phyloP scores from a whole-genome alignment of 2,113 vertebrate species.

The Entomyzon cyanotis region DNA sequence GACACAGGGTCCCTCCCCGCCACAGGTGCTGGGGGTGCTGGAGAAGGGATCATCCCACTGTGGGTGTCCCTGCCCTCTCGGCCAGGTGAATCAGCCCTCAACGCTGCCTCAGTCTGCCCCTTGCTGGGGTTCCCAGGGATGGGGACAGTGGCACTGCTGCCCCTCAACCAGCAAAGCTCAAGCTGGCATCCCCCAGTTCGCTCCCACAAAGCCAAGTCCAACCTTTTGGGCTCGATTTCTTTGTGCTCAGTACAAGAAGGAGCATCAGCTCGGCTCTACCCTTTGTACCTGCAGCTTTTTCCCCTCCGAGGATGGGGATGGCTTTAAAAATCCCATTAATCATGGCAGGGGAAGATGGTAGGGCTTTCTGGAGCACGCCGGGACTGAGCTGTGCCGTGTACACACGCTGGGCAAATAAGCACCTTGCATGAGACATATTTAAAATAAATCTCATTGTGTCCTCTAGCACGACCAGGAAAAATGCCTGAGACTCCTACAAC shows the following conservation, averaged over 20 bases:
- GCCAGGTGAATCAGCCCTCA: not conserved
- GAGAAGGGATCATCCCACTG: not conserved
- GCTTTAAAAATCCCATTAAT: constrained; percentile 7
- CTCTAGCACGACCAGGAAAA: not conserved
- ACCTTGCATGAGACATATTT: constrained; percentile 24
- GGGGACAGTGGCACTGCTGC: rapidly evolving
- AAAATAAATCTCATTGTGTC: constrained; percentile 26
- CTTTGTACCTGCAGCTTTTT: not conserved
- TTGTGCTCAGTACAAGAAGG: not conserved
- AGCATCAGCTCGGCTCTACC: not conserved
- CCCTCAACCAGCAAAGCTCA: not conserved
- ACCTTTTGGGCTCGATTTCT: not conserved
- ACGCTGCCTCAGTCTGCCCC: not conserved
- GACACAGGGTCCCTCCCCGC: not conserved
- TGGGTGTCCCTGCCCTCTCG: rapidly evolving
- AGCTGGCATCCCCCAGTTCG: rapidly evolving
- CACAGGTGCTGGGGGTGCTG: not conserved
- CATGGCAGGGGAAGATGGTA: not conserved
- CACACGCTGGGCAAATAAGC: constrained; percentile 34
- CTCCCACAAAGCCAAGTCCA: not conserved
- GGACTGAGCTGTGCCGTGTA: not conserved
- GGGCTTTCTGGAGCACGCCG: not conserved
- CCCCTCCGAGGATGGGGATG: not conserved
- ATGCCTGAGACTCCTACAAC: not conserved
- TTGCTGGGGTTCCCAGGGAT: not conserved